Conservation (phyloP, 2,888 invertebrate species). For the Platypus cylindrus region DNA sequence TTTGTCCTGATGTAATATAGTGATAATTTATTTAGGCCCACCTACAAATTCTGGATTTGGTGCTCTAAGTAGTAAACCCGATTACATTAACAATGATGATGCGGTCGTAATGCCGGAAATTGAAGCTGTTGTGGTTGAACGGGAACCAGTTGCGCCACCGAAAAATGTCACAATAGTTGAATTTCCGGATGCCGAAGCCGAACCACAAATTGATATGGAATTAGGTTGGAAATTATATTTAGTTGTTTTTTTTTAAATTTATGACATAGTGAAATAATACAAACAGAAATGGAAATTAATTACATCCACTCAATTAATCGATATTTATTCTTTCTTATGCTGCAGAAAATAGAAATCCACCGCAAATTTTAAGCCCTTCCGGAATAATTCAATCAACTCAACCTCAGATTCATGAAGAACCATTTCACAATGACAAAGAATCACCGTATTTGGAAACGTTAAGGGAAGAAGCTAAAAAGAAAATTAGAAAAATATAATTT, state of each 20-base stretch:
- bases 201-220: slow-evolving; percentile 29
- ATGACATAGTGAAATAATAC: background rate
- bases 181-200: slow-evolving; percentile 28
- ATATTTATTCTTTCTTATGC: slow-evolving; percentile 2
- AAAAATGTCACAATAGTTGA: slow-evolving; percentile 29
- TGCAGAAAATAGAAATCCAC: slow-evolving; percentile 33
- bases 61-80: slow-evolving; percentile 8
- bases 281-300: no score
- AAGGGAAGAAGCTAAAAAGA: slow-evolving; percentile 33
- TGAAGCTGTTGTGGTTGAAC: slow-evolving; percentile 30
- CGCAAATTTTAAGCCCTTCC: slow-evolving; percentile 33
- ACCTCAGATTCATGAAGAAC: slow-evolving; percentile 29
- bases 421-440: slow-evolving; percentile 37
- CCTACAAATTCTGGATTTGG: no score
- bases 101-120: slow-evolving; percentile 19
- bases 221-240: slow-evolving; percentile 24
- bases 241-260: background rate
- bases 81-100: slow-evolving; percentile 19
- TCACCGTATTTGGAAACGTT: slow-evolving; percentile 31
- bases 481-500: no score
- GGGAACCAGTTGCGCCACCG: slow-evolving; percentile 21
- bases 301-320: background rate
- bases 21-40: no score
- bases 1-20: no score
- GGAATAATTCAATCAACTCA: slow-evolving; percentile 38